Conservation (phyloP, 1,140 invertebrate species). For the Armadillidium nasatum region DNA sequence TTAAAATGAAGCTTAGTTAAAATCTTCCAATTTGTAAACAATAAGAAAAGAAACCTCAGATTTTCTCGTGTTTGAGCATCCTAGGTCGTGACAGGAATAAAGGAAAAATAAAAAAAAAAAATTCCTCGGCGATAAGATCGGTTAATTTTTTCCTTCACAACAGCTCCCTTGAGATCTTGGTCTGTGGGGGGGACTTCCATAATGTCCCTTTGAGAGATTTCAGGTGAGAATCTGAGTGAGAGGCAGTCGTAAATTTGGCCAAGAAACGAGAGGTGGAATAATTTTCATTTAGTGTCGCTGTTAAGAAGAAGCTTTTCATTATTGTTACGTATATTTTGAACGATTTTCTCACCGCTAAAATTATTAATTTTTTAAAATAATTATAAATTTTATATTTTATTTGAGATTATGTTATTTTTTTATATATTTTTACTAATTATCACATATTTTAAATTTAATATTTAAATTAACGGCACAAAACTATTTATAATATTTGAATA, state of each 20-base stretch:
- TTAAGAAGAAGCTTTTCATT: no score
- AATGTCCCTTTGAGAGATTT: constrained; percentile 4
- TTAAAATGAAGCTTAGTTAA: no score
- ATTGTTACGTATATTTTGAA: no score
- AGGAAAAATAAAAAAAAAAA: neutral
- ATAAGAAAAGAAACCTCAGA: no score
- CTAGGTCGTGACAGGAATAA: constrained; percentile 6
- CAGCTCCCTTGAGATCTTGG: constrained; percentile 27
- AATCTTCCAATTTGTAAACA: no score
- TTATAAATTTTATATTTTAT: neutral
- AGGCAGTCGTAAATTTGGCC: neutral
- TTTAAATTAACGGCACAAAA: no score
- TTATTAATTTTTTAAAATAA: neutral
- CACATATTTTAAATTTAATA: no score
- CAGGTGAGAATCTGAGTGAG: constrained; percentile 34
- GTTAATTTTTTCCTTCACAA: constrained; percentile 39
- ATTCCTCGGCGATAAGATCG: constrained; percentile 26
- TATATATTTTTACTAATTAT: no score
- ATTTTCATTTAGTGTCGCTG: no score
- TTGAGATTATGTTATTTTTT: neutral
- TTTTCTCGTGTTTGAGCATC: no score
- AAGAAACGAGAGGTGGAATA: no score
- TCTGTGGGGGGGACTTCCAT: constrained; percentile 17
- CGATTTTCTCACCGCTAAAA: neutral
- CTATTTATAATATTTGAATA: neutral